Conservation (phyloP, 2,113 vertebrate species). For the Eolophus roseicapilla region DNA sequence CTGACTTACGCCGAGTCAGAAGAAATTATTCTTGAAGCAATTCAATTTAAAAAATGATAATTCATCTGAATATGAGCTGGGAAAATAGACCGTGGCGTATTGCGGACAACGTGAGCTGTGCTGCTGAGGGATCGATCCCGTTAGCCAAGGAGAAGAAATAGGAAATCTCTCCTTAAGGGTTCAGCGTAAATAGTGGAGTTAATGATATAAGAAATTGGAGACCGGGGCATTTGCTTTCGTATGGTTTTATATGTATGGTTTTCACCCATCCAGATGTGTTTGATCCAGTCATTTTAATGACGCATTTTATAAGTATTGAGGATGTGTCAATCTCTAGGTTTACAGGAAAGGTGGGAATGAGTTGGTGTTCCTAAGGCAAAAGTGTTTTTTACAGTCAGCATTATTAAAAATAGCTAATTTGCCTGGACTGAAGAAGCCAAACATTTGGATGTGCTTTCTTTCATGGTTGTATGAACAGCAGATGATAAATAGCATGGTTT, state of each 20-base stretch:
- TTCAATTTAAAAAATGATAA: conserved; percentile 10
- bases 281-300: not conserved
- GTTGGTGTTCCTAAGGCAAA: not conserved
- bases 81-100: not conserved
- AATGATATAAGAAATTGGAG: not conserved
- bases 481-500: not conserved
- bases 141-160: not conserved
- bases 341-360: not conserved
- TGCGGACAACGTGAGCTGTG: not conserved
- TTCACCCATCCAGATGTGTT: not conserved
- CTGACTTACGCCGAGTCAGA: not conserved
- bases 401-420: not conserved
- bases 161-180: not conserved
- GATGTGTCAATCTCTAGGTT: not conserved
- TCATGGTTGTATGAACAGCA: not conserved
- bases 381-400: not conserved
- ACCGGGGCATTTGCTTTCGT: not conserved
- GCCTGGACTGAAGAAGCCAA: not conserved
- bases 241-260: not conserved
- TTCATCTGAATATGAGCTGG: not conserved
- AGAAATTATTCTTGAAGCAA: conserved; percentile 4
- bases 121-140: not conserved
- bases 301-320: not conserved
- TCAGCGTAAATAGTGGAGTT: not conserved
- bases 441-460: not conserved